Conservation (phyloP, 2,888 invertebrate species). For the Andrena bucephala region DNA sequence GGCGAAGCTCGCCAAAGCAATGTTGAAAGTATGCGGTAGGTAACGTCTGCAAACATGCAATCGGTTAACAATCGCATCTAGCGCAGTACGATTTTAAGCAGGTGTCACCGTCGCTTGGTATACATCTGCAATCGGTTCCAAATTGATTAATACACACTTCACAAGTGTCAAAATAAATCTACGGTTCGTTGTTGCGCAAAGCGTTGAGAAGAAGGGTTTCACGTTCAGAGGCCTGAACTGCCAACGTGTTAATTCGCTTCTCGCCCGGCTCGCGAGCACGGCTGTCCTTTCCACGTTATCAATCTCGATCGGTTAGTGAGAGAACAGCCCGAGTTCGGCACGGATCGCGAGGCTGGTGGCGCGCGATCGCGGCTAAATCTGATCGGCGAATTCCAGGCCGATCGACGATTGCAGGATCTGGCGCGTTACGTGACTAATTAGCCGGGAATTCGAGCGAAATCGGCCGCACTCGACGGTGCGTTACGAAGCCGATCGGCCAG, state of each 20-base stretch:
- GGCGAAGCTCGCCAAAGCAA: too few relatives aligned
- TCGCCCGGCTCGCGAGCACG: constrained; percentile 9
- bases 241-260: constrained; percentile 13
- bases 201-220: not conserved
- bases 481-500: constrained; percentile 47
- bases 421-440: constrained; percentile 72
- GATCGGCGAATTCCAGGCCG: constrained; percentile 67
- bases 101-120: too few relatives aligned
- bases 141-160: too few relatives aligned
- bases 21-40: too few relatives aligned
- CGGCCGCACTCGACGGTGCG: constrained; percentile 58
- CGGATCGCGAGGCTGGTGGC: constrained; percentile 52
- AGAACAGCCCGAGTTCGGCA: constrained; percentile 20
- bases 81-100: too few relatives aligned
- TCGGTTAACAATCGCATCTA: too few relatives aligned
- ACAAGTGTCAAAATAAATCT: too few relatives aligned
- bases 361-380: constrained; percentile 48
- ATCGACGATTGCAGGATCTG: constrained; percentile 65
- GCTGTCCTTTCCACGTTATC: constrained; percentile 41
- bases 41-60: too few relatives aligned
- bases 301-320: constrained; percentile 26
- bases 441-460: constrained; percentile 69
- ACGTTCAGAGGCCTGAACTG: not conserved
- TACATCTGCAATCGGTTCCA: too few relatives aligned
- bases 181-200: too few relatives aligned